A percentile compares a stretch with the other conserved stretches of the same genome.
Conservation (phyloP, 2,113 vertebrate species). For the Atractosteus spatula region DNA sequence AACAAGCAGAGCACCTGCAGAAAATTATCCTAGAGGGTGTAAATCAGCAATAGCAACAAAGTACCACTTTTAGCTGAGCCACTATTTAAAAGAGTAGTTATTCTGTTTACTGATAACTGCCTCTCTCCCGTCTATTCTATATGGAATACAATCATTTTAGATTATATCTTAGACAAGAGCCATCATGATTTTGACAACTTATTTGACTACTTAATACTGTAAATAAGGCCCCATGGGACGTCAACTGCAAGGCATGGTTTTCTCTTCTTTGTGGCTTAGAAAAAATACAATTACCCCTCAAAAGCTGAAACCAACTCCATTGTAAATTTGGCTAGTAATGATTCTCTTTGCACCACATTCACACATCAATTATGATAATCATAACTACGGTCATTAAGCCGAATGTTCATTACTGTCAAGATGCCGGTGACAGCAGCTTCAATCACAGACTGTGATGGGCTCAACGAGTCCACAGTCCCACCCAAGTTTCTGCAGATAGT, state of each 20-base stretch:
- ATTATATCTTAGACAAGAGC: too few relatives aligned
- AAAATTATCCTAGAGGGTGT: background rate
- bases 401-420: conserved; percentile 82
- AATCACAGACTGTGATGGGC: conserved; percentile 69
- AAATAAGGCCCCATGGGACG: background rate
- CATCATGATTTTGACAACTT: too few relatives aligned
- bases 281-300: conserved; percentile 64
- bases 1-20: background rate
- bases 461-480: conserved; percentile 61
- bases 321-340: conserved; percentile 70
- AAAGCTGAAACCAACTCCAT: conserved; percentile 53
- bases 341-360: conserved; percentile 67
- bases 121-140: too few relatives aligned
- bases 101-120: background rate
- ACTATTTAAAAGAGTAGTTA: background rate
- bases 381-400: conserved; percentile 81
- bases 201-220: background rate
- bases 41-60: background rate
- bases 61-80: background rate
- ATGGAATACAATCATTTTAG: too few relatives aligned
- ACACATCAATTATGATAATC: conserved; percentile 86
- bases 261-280: conserved; percentile 61
- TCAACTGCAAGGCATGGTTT: conserved; percentile 56
- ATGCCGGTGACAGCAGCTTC: conserved; percentile 80
- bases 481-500: conserved; percentile 70